These are phyloP conservation scores for Automeris io DNA, from an alignment of 2,888 invertebrate species.

Conservation along the genomic window DNA sequence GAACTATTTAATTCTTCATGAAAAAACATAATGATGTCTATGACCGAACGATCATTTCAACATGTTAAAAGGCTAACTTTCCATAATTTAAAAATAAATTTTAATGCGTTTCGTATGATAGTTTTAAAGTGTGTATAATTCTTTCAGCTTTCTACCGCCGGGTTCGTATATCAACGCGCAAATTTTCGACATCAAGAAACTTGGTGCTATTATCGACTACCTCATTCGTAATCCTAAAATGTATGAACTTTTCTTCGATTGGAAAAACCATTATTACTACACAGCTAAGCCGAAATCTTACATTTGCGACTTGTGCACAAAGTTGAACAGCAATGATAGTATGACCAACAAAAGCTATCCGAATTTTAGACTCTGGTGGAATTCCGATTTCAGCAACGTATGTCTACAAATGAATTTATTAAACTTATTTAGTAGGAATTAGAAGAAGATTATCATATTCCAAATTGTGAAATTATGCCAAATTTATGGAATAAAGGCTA, in stretches of 20 bases:
- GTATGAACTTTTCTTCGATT: constrained; percentile 55
- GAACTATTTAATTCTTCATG: too few species aligned
- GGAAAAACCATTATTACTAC: constrained; percentile 57
- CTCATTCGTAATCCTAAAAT: constrained; percentile 40
- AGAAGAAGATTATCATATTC: too few species aligned
- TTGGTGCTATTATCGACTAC: constrained; percentile 51
- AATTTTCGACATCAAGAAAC: constrained; percentile 42
- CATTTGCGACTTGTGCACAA: constrained; percentile 49
- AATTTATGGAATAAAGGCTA: too few species aligned
- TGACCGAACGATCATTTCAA: too few species aligned
- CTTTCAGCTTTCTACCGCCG: constrained; percentile 56
- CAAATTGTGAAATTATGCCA: too few species aligned
- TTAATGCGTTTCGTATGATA: not conserved
- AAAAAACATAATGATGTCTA: too few species aligned
- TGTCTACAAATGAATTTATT: constrained; percentile 34
- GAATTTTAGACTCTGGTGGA: constrained; percentile 54
- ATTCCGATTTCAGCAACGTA: constrained; percentile 34
- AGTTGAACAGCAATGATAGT: constrained; percentile 30
- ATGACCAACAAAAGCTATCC: constrained; percentile 14
- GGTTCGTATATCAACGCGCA: constrained; percentile 52
- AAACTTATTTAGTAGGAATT: constrained; percentile 1
- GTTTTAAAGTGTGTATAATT: not conserved
- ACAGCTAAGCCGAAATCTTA: constrained; percentile 29
- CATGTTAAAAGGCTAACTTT: not conserved
- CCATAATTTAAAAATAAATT: not conserved